phyloP scores from a whole-genome alignment of 2,113 vertebrate species.

The Gila orcuttii region DNA sequence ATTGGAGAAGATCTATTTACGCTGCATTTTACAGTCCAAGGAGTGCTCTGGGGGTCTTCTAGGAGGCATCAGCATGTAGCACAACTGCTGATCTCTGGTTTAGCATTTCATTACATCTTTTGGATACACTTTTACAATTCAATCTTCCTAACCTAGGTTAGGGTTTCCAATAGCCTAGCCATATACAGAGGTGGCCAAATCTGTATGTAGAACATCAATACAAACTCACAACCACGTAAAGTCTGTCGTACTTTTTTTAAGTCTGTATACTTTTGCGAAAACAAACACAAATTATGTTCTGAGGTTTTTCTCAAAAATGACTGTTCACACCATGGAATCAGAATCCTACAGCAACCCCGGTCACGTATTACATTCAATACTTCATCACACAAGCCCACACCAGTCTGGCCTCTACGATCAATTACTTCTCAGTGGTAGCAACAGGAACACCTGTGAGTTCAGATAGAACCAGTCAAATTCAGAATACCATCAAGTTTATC shows the following conservation, averaged over 20 bases:
- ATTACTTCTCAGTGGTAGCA: background rate
- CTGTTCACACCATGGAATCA: background rate
- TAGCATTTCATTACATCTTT: constrained; percentile 28
- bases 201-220: background rate
- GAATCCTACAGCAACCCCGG: background rate
- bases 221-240: background rate
- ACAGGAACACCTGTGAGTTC: background rate
- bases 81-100: constrained; percentile 23
- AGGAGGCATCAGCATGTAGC: background rate
- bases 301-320: background rate
- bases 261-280: background rate
- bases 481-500: background rate
- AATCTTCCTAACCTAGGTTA: background rate
- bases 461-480: background rate
- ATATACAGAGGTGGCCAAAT: background rate
- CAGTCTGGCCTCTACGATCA: background rate
- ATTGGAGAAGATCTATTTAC: constrained; percentile 12
- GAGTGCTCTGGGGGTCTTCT: constrained; percentile 5
- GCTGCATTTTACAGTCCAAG: constrained; percentile 3
- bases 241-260: background rate
- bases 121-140: background rate
- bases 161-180: background rate
- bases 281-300: background rate
- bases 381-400: background rate
- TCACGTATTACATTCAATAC: constrained; percentile 3